phyloP scores from a whole-genome alignment of 2,113 vertebrate species.

The Zosterops hypoxanthus region DNA sequence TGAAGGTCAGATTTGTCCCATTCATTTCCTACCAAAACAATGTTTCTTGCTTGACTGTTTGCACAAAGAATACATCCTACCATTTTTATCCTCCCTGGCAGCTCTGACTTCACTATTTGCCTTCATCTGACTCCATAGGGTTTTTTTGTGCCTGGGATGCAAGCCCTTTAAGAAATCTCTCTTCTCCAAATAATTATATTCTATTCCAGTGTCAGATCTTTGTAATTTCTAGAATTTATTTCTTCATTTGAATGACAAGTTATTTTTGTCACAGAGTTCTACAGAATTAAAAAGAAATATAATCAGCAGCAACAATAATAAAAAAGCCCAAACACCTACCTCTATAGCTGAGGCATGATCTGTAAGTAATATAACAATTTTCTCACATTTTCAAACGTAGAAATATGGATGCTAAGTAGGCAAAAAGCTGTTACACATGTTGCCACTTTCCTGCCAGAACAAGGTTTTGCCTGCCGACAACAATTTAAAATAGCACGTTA shows the following conservation, averaged over 20 bases:
- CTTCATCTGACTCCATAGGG: neutral
- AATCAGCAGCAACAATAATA: neutral
- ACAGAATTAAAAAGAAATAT: neutral
- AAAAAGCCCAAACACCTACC: neutral
- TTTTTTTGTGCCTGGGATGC: neutral
- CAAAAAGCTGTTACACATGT: neutral
- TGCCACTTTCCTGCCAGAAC: neutral
- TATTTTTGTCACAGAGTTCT: neutral
- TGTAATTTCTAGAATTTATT: neutral
- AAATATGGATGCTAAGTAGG: neutral
- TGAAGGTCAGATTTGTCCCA: neutral
- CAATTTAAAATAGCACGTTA: neutral
- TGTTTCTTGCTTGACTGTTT: conserved; percentile 22
- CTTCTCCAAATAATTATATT: neutral
- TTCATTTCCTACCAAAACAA: conserved; percentile 26
- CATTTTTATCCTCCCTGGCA: neutral
- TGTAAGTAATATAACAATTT: neutral
- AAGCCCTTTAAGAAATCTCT: neutral
- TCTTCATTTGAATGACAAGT: neutral
- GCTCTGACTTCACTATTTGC: neutral
- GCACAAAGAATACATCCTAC: neutral
- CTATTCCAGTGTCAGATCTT: neutral
- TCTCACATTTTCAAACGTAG: neutral
- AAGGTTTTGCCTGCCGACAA: neutral
- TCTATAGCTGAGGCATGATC: neutral